These are phyloP conservation scores for Catharus minimus DNA, from an alignment of 2,113 vertebrate genomes.

Conservation along the genomic window DNA sequence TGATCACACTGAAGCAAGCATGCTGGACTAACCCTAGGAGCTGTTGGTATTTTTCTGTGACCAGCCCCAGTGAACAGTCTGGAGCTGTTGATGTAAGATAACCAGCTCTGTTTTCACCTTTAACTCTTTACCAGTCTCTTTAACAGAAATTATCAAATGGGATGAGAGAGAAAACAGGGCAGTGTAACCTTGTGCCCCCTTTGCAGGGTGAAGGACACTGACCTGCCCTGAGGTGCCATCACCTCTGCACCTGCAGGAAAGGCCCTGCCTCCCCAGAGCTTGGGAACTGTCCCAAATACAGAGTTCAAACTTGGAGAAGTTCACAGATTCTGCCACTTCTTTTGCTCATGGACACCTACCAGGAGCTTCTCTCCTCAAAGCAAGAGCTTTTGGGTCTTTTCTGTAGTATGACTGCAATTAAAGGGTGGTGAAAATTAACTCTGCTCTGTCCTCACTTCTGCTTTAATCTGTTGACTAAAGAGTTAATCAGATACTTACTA, in stretches of 20 bases:
- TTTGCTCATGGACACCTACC: not conserved
- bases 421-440: not conserved
- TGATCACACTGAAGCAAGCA: not conserved
- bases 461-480: not conserved
- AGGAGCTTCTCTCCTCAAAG: not conserved
- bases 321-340: not conserved
- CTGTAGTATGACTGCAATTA: not conserved
- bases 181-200: not conserved
- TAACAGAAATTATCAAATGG: not conserved
- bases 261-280: not conserved
- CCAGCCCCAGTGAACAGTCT: not conserved
- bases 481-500: not conserved
- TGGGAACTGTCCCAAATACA: rapidly evolving
- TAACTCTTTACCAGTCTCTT: not conserved
- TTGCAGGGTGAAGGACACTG: rapidly evolving
- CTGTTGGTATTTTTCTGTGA: not conserved
- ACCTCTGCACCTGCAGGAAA: rapidly evolving
- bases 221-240: not conserved
- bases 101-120: not conserved
- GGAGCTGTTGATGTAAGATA: not conserved
- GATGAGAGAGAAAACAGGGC: not conserved
- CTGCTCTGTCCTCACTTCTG: no score
- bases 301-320: rapidly evolving
- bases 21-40: not conserved
- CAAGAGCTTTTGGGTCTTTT: not conserved